Evolutionary conservation across 2,113 vertebrate species (phyloP).

Genomic region (Arvicanthis niloticus): DNA sequence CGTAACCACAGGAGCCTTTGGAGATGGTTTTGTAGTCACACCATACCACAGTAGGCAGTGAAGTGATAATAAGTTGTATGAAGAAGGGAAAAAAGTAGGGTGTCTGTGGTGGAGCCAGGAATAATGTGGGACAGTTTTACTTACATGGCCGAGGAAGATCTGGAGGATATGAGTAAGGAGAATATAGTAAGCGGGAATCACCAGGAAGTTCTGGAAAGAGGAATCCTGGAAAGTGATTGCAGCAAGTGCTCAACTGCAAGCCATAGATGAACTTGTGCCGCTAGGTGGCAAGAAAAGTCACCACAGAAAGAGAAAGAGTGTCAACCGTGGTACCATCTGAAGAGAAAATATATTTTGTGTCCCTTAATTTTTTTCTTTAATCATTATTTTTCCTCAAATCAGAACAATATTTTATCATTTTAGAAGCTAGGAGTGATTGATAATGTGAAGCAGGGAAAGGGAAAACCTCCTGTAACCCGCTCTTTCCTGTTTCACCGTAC

Average conservation of each 20-base stretch:
- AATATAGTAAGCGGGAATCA: background rate
- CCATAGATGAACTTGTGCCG: background rate
- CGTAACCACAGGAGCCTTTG: background rate
- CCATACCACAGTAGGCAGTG: background rate
- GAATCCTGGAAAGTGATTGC: background rate
- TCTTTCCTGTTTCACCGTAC: background rate
- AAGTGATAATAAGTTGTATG: background rate
- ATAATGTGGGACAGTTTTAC: background rate
- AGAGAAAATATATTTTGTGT: background rate
- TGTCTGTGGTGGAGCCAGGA: background rate
- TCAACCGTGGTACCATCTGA: background rate
- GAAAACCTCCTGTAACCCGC: background rate
- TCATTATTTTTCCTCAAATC: background rate
- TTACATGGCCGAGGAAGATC: background rate
- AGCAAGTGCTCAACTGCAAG: background rate
- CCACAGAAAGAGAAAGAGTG: background rate
- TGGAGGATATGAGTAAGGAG: background rate
- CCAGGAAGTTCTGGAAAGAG: background rate
- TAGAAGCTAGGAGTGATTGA: constrained; percentile 17
- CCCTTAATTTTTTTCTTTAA: constrained; percentile 1
- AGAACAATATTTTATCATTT: background rate
- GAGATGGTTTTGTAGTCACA: background rate
- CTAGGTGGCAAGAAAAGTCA: background rate
- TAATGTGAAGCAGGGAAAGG: background rate
- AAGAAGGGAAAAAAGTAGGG: background rate